phyloP scores from a whole-genome alignment of 1,140 invertebrate species.

The Drosophila pandora region DNA sequence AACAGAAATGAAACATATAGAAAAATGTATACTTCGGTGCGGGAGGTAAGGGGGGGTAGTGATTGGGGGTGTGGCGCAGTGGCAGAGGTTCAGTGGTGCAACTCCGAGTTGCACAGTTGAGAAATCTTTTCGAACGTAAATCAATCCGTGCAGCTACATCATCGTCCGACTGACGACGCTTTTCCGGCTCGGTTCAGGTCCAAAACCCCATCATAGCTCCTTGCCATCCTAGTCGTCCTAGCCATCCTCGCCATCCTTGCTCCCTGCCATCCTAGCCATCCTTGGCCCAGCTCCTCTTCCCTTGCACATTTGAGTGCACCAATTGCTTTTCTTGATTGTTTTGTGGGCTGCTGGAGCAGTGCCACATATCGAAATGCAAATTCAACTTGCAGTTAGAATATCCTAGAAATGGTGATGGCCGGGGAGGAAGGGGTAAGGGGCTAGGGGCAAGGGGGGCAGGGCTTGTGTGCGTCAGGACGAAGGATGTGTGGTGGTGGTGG shows the following conservation, averaged over 20 bases:
- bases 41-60: neutral
- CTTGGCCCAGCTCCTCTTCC: neutral
- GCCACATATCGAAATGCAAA: constrained; percentile 79
- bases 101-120: constrained; percentile 59
- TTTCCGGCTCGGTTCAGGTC: constrained; percentile 52
- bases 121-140: constrained; percentile 83
- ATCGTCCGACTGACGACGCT: constrained; percentile 68
- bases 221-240: no score
- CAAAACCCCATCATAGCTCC: neutral
- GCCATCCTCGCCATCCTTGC: no score
- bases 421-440: neutral
- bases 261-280: no score
- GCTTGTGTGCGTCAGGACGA: neutral
- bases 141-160: constrained; percentile 82
- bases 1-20: constrained; percentile 62
- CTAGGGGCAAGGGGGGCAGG: neutral
- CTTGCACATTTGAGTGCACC: constrained; percentile 39
- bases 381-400: constrained; percentile 74
- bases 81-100: neutral
- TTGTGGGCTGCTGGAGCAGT: constrained; percentile 53
- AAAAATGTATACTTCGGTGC: constrained; percentile 44
- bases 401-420: constrained; percentile 15
- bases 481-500: neutral
- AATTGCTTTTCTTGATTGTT: constrained; percentile 81
- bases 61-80: neutral